Evolutionary conservation across 1,140 invertebrate species (phyloP).

Genomic region (Drosophila leontia): DNA sequence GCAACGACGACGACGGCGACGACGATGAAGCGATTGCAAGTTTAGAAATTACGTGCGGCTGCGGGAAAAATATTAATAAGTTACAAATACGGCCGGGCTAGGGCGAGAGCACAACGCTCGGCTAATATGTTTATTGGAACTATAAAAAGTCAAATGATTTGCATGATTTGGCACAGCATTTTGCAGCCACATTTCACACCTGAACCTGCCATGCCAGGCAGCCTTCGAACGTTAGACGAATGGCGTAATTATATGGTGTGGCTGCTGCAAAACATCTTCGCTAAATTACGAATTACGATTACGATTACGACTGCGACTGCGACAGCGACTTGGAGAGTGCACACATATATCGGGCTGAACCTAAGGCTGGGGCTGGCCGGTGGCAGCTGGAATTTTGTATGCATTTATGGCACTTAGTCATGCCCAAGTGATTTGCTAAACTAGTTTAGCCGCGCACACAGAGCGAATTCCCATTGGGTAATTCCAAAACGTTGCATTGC

Average conservation of each 20-base stretch:
- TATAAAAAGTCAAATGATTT: conserved; percentile 71
- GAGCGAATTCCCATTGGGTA: conserved; percentile 66
- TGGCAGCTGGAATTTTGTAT: conserved; percentile 69
- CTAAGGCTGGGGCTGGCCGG: background rate
- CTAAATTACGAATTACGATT: conserved; percentile 58
- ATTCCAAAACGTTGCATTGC: conserved; percentile 55
- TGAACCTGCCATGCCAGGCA: conserved; percentile 38
- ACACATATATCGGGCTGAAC: conserved; percentile 1
- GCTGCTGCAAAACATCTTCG: conserved; percentile 59
- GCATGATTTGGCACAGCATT: conserved; percentile 72
- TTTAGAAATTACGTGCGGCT: conserved; percentile 76
- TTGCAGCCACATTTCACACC: conserved; percentile 66
- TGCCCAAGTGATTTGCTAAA: conserved; percentile 80
- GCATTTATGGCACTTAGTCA: conserved; percentile 83
- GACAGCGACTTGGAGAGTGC: conserved; percentile 8
- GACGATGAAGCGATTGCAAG: conserved; percentile 54
- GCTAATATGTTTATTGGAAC: conserved; percentile 78
- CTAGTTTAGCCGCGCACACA: conserved; percentile 62
- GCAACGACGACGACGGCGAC: conserved; percentile 56
- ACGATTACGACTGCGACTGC: conserved; percentile 21
- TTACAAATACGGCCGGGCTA: conserved; percentile 61
- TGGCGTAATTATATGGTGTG: conserved; percentile 55
- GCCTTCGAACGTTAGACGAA: conserved; percentile 43
- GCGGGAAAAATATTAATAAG: conserved; percentile 75
- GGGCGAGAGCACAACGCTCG: conserved; percentile 40